Conservation (phyloP, 2,797 vertebrate genomes). For the Chloroceryle inda region DNA sequence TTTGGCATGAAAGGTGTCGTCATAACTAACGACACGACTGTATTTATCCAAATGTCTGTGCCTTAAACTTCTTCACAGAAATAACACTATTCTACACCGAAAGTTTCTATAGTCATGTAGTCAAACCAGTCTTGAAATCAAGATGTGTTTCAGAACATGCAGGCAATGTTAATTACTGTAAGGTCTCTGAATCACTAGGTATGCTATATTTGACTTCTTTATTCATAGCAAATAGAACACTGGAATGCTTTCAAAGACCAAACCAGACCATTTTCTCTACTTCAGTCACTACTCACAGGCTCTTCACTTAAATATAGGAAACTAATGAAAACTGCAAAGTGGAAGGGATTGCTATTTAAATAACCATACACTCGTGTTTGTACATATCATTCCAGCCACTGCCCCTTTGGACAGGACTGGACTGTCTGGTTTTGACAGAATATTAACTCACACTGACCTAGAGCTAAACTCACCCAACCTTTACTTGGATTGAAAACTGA, state of each 20-base stretch:
- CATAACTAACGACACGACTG: neutral
- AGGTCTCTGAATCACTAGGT: neutral
- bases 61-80: neutral
- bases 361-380: neutral
- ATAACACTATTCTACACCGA: neutral
- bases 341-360: conserved; percentile 1
- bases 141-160: neutral
- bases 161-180: neutral
- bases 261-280: conserved; percentile 31
- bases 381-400: neutral
- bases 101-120: neutral
- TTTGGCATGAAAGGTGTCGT: neutral
- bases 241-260: conserved; percentile 27
- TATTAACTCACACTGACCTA: neutral
- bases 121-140: neutral
- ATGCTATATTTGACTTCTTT: conserved; percentile 21
- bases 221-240: neutral
- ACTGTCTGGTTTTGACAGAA: neutral
- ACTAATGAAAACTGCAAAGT: conserved; percentile 15
- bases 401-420: neutral
- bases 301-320: conserved; percentile 45
- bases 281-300: conserved; percentile 8
- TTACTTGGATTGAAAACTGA: neutral
- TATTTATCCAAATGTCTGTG: neutral
- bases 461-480: neutral